Conservation (phyloP, 2,113 vertebrate species). For the Oriolus oriolus region DNA sequence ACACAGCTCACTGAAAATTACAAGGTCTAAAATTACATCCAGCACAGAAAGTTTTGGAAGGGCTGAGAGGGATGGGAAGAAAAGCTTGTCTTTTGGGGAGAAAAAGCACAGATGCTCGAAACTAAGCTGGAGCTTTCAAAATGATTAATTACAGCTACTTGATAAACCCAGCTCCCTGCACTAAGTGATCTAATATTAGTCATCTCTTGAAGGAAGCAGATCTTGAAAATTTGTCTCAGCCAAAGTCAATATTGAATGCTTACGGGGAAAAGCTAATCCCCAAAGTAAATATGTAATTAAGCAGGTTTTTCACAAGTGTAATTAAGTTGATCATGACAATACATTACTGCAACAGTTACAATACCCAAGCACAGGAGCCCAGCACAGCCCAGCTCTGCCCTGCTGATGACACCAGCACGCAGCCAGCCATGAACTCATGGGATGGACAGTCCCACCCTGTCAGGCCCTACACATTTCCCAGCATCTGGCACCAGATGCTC, state of each 20-base stretch:
- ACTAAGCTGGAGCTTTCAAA: conserved; percentile 9
- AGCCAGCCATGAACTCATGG: background rate
- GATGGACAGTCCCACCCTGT: background rate
- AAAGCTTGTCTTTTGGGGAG: background rate
- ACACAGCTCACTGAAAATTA: background rate
- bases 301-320: background rate
- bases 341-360: background rate
- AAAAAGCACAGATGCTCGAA: background rate
- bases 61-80: background rate
- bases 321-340: background rate
- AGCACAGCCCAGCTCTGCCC: background rate
- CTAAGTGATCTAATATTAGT: background rate
- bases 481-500: background rate
- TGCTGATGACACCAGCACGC: background rate
- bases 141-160: conserved; percentile 9
- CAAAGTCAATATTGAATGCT: conserved; percentile 46
- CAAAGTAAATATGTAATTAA: conserved; percentile 45
- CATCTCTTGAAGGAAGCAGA: conserved; percentile 35
- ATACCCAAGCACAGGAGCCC: background rate
- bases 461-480: background rate
- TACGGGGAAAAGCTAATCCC: background rate
- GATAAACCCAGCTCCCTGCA: background rate
- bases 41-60: background rate
- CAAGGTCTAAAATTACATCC: background rate
- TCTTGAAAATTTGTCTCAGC: background rate